Conservation (phyloP, 2,797 vertebrate genomes). For the Australoheros facetus region DNA sequence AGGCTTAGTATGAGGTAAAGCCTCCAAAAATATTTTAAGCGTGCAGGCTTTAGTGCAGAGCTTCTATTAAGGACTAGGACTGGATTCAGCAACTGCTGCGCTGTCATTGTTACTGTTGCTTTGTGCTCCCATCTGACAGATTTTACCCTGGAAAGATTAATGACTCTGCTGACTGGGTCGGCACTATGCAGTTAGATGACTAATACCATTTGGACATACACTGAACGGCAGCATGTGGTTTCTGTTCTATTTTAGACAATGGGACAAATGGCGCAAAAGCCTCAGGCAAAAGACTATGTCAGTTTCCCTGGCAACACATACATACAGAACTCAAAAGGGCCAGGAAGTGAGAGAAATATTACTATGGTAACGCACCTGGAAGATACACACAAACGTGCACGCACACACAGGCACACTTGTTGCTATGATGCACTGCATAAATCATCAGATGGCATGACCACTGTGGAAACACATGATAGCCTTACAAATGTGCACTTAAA, state of each 20-base stretch:
- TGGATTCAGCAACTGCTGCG: neutral
- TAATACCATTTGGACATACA: slow-evolving; percentile 43
- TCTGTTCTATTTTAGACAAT: slow-evolving; percentile 62
- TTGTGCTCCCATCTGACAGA: slow-evolving; percentile 27
- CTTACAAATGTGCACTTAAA: neutral
- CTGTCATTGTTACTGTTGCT: slow-evolving; percentile 14
- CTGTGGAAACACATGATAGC: neutral
- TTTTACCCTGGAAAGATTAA: slow-evolving; percentile 34
- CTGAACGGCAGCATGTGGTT: slow-evolving; percentile 37
- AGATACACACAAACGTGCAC: neutral
- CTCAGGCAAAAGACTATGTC: slow-evolving; percentile 46
- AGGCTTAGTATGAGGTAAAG: neutral
- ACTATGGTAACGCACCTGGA: slow-evolving; percentile 65
- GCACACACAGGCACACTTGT: slow-evolving; percentile 27
- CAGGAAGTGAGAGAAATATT: slow-evolving; percentile 61
- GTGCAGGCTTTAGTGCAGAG: neutral
- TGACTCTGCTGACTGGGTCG: slow-evolving; percentile 31
- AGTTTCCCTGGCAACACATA: slow-evolving; percentile 66
- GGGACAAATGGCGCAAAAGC: slow-evolving; percentile 46
- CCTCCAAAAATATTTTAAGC: neutral
- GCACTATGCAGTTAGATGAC: slow-evolving; percentile 54
- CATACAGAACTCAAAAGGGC: slow-evolving; percentile 48
- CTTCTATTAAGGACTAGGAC: neutral
- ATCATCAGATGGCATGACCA: slow-evolving; percentile 4
- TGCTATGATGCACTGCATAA: slow-evolving; percentile 36